Conservation (phyloP, 23 tunicate genomes). For the Oikopleura albicans region DNA sequence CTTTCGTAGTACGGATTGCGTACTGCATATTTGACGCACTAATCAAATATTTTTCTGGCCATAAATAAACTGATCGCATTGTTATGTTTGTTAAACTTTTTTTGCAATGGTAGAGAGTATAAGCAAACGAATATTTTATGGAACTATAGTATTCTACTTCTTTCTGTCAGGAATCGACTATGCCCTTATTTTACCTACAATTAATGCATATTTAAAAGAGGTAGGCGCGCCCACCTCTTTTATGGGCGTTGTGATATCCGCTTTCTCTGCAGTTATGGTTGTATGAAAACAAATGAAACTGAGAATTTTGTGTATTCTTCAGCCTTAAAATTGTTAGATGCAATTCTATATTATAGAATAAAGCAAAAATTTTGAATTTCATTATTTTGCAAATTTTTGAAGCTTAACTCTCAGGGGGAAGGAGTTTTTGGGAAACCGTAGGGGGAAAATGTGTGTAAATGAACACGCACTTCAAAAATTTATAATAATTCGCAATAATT, state of each 20-base stretch:
- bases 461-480: too few species aligned
- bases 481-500: too few species aligned
- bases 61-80: background rate
- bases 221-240: background rate
- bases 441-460: too few species aligned
- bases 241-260: background rate
- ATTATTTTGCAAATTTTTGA: too few species aligned
- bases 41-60: background rate
- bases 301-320: too few species aligned
- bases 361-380: too few species aligned
- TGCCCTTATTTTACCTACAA: conserved; percentile 14
- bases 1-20: too few species aligned
- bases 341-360: too few species aligned
- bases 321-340: too few species aligned
- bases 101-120: background rate
- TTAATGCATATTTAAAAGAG: background rate
- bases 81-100: background rate
- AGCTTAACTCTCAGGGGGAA: too few species aligned
- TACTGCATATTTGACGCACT: background rate
- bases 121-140: background rate
- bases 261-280: background rate
- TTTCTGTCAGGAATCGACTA: background rate
- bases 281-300: too few species aligned
- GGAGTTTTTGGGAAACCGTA: too few species aligned
- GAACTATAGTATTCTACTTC: background rate